Base-by-base conservation (phyloP, 2,797 vertebrate species). In the Phylloscopus collybita region DNA sequence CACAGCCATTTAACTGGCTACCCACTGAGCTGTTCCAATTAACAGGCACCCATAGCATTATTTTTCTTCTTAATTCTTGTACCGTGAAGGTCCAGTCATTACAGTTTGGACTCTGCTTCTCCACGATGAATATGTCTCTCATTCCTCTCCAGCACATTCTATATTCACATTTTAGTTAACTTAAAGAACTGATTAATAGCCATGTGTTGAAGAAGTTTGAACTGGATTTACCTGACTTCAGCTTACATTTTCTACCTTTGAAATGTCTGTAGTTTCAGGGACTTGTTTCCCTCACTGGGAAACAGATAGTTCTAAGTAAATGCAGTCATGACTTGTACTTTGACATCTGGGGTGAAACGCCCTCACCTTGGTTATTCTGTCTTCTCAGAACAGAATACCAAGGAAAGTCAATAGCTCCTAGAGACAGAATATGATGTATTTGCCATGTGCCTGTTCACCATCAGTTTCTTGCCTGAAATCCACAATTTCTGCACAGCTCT, bases 1-100 rank as follows among this genome's bases (percentile, higher is more conserved):
- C 44, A 14, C 6, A 88, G 56, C 29, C 45, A 57, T 89, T 97
- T 96, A 92, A 75, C 57, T 70, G 85, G 89, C 82, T 88, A 78
- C 96, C 95, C 36, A 93, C 65, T 0, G 87, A 88, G 93, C 45
- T 90, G 54, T 72, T 93, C 91, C 91, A 96, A 93, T 96, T 96
- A 96, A 84, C 72, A 70, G 75, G 56, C 29, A 79, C 32, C 75
- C 26, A 22, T 34, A 64, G 40, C 20, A 86, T 94, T 94, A 94
- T 94, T 96, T 93, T 32, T 96, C 95, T 92, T 96, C n/a, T 60
- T 92, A 95, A 89, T 93, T 92, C 84, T 92, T 94, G 59, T 80
- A 5, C 73, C 3, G 6, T 45, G 76, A 91, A 91, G 47, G 61
- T 47, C 85, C 72, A 90, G 80, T 72, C 72, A 91, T 93, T 92